Evolutionary conservation across 2,113 vertebrate species (phyloP), one percentile per base, ranked within the genome.

Genomic region (Engystomops pustulosus): DNA sequence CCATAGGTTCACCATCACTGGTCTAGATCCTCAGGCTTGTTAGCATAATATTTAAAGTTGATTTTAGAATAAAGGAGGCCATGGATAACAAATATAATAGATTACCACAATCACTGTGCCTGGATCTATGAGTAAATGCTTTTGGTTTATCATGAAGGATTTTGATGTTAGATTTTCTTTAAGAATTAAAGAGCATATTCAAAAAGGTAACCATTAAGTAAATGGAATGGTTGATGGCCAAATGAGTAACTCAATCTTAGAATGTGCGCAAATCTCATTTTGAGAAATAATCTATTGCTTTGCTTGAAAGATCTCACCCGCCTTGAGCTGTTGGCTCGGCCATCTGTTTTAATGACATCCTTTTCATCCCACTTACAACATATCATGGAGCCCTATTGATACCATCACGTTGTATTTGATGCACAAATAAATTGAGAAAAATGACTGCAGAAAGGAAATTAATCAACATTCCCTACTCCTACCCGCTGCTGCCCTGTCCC

Each of bases 401-500:
- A 32, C 36, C 30, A 69, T 49, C 79, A 69, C 36, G 36, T 67
- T 17, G 14, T 68, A 68, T 80, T 78, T 58, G 34, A 80, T 80
- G 62, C 27, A 80, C 79, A 68, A 47, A 80, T 68, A 34, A 67
- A 80, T 49, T 68, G 45, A 80, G 79, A 80, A 68, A 80, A 80
- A 80, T 80, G 79, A 51, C 27, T 80, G 44, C 65, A n/a, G 69
- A n/a, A 53, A 70, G n/a, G 32, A 53, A 81, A 81, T 81, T 71
- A 81, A 81, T 81, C 67, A 53, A 55, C 47, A 55, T 71, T 71
- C 32, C 30, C 27, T 55, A 70, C 79, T 81, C 44, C 79, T 23
- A 38, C 79, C 30, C 14, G 7, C 20, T 69, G 8, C 44, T 25
- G 44, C 30, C 32, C 27, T 69, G 62, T 20, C 65, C 79, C 14